Base-by-base conservation (phyloP, 2,113 vertebrate species). In the Pangasianodon hypophthalmus region DNA sequence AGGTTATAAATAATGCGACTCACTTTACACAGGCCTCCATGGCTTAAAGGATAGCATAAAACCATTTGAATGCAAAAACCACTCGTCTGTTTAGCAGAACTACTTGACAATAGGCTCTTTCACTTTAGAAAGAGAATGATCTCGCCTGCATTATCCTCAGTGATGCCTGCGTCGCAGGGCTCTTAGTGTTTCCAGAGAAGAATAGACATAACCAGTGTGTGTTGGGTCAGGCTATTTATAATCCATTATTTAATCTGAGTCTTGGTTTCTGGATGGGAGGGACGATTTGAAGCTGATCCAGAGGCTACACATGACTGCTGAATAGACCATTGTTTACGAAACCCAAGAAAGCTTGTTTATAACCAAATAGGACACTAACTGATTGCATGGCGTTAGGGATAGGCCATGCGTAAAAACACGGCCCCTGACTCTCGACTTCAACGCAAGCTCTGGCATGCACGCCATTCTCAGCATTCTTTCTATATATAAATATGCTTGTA, bases 221-320 rank as follows among this genome's bases (percentile, higher is more conserved):
- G 80, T 73, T 54, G 2, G 13, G 50, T 26, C 4, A 71, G 32
- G 37, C 6, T 83, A 41, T 83, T 50, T 56, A 2, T 88, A 58
- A 41, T 32, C 56, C 58, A 48, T 37, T 64, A 46, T 37, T 83
- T 37, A 81, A 56, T 89, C 67, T 56, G 67, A 91, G 50, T 88
- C 86, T 93, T 93, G 94, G 82, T 95, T 93, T 93, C 92, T 92
- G 87, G 26, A 67, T 44, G 26, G 88, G 50, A 21, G 48, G 32
- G 88, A 92, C 84, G 91, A 91, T 29, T 89, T 90, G 88, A 37
- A 41, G 16, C 24, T 46, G 50, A 58, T 85, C 41, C 9, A 79
- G 44, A 69, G 19, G 64, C 64, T 32, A 62, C 77, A 84, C 21
- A 84, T 41, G 86, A 4, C 50, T 67, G 84, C 62, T 83, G 82